Base-by-base conservation (phyloP, 2,113 vertebrate genomes). In the Thamnophis sirtalis region DNA sequence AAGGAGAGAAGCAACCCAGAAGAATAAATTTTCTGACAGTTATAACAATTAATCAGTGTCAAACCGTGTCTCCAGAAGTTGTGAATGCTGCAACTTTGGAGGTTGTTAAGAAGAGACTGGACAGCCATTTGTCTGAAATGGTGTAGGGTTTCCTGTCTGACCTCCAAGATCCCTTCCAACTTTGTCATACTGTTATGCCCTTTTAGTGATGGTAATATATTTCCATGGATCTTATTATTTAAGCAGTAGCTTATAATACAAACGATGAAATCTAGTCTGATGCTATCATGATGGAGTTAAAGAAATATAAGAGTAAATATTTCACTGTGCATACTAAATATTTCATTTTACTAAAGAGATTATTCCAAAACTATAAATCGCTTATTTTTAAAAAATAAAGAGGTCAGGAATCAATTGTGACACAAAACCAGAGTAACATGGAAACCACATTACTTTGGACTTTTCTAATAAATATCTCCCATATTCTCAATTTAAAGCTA, bases 391-490 rank as follows among this genome's bases (percentile, higher is more conserved):
- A 49, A 87, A 96, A 56, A 86, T 26, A 95, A 96, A 95, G 13
- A 94, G 90, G 94, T 93, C 53, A 94, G 9, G 48, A 54, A 15
- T 8, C 10, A 33, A 60, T 28, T 92, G n/a, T 43, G 33, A 60
- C 51, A 85, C 38, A 92, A 89, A 88, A 28, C 19, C 11, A 92
- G 26, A 48, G 15, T 43, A 80, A 28, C 15, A 8, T 91, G 85
- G 24, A 11, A 28, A 86, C 93, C 92, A 95, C 92, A 95, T 5
- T 92, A 92, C 92, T 92, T 92, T 86, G 91, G 92, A 93, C 95
- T 93, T 95, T 94, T 95, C 91, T 92, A 95, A 96, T 93, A 95
- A 87, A 89, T 94, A 96, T 93, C 92, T 87, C 68, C 90, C 33
- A 38, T 5, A 51, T 15, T 58, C 21, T 10, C 84, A 92, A 33